Evolutionary conservation across 2,888 invertebrate species (phyloP).

Genomic region (Callimorpha dominula): DNA sequence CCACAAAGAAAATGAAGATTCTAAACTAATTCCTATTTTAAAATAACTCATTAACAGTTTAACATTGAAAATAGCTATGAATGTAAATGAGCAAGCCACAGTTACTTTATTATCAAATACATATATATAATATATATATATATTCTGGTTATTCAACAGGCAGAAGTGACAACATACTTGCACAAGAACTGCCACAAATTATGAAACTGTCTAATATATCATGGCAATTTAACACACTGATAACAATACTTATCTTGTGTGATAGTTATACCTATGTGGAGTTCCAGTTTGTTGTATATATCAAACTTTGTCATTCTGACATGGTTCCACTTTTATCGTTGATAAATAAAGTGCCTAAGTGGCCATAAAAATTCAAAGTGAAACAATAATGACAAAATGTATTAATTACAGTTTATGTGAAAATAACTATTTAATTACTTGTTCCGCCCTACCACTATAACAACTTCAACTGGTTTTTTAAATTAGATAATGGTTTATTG

Average conservation of each 20-base stretch:
- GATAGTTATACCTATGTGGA: conserved; percentile 9
- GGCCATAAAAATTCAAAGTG: neutral
- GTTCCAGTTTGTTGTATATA: neutral
- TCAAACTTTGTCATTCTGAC: neutral
- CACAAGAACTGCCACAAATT: conserved; percentile 20
- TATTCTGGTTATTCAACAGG: neutral
- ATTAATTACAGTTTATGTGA: neutral
- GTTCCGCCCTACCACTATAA: neutral
- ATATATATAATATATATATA: neutral
- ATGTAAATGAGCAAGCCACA: neutral
- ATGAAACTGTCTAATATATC: conserved; percentile 36
- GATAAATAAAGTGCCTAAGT: neutral
- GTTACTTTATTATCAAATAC: neutral
- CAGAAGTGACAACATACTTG: neutral
- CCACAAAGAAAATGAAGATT: neutral
- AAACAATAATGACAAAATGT: neutral
- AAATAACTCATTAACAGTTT: conserved; percentile 10
- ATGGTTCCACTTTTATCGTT: neutral
- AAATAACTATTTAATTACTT: neutral
- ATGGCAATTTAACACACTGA: conserved; percentile 44
- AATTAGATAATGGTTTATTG: too few species aligned
- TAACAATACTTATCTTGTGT: conserved; percentile 36
- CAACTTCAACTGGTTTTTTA: neutral
- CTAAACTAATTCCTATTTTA: conserved; percentile 7
- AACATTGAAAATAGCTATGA: conserved; percentile 5